Evolutionary conservation across 2,797 vertebrate species (phyloP).

Genomic region (Pseudomugil gertrudae): DNA sequence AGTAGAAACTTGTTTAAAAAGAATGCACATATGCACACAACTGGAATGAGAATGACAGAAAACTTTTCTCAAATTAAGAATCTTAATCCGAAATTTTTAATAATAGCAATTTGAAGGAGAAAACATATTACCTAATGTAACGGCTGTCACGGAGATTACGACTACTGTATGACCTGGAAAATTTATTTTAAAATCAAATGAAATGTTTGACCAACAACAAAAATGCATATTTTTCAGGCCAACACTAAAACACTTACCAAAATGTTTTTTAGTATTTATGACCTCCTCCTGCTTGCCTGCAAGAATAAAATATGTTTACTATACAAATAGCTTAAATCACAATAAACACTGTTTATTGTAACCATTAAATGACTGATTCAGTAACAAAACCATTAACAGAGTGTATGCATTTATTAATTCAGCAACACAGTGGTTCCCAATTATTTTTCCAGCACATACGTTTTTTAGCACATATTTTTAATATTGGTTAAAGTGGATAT

Average conservation of each 20-base stretch:
- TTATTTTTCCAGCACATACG: background rate
- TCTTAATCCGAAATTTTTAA: background rate
- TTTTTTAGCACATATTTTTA: background rate
- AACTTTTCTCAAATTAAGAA: background rate
- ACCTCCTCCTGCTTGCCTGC: background rate
- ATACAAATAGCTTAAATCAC: background rate
- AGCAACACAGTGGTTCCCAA: background rate
- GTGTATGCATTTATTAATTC: background rate
- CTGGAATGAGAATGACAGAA: constrained; percentile 29
- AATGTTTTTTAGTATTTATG: background rate
- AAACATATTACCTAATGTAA: constrained; percentile 53
- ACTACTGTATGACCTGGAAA: constrained; percentile 40
- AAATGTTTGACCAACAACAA: background rate
- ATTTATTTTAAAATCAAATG: constrained; percentile 17
- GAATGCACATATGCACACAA: fast-evolving
- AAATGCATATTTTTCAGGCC: background rate
- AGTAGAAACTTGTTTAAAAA: background rate
- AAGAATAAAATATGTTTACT: constrained; percentile 36
- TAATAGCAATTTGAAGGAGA: background rate
- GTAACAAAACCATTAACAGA: background rate
- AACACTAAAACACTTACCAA: constrained; percentile 52
- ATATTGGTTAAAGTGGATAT: background rate
- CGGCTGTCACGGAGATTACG: constrained; percentile 16
- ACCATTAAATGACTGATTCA: background rate
- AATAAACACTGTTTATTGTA: background rate